A percentile compares a stretch with the other conserved stretches of the same genome.
Conservation (phyloP, 2,113 vertebrate species). For the Macrotis lagotis region DNA sequence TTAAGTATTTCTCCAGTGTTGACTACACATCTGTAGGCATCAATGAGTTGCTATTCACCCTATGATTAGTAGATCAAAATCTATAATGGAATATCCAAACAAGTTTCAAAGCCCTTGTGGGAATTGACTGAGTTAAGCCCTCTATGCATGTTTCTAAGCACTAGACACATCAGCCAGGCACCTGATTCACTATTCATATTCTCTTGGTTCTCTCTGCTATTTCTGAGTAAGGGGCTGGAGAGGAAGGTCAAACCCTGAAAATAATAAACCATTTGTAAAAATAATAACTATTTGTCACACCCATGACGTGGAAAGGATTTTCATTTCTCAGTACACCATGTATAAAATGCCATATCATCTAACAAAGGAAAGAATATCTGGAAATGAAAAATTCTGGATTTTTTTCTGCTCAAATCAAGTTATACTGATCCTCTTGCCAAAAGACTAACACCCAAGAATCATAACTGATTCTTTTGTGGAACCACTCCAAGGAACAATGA, state of each 20-base stretch:
- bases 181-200: not conserved
- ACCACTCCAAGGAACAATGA: slow-evolving; percentile 58
- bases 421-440: slow-evolving; percentile 62
- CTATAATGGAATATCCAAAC: not conserved
- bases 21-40: not conserved
- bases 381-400: not conserved
- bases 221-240: not conserved
- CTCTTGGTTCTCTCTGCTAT: not conserved
- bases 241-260: not conserved
- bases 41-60: not conserved
- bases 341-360: not conserved
- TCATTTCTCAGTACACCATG: not conserved
- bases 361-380: not conserved
- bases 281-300: not conserved
- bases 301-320: not conserved
- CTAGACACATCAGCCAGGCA: not conserved
- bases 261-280: not conserved
- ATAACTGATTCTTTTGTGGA: slow-evolving; percentile 43
- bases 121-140: not conserved
- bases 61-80: not conserved
- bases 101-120: not conserved
- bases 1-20: not conserved
- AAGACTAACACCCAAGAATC: slow-evolving; percentile 45
- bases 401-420: slow-evolving; percentile 62
- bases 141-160: not conserved